Conservation (phyloP, 2,113 vertebrate species). For the Ammospiza caudacuta region DNA sequence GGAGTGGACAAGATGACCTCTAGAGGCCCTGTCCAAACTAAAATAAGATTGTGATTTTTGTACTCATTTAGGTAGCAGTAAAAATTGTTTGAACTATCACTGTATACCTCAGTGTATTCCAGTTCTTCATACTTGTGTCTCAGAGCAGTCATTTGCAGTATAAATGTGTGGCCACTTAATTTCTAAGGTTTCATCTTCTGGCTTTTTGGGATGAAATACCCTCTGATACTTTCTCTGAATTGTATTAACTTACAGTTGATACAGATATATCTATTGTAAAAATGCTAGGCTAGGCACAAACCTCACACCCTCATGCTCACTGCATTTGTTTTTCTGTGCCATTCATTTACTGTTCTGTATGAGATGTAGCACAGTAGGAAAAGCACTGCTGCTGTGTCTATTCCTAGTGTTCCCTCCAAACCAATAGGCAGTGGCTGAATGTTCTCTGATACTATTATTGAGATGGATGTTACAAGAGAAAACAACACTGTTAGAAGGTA, state of each 20-base stretch:
- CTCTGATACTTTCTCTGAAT: background rate
- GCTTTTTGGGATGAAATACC: background rate
- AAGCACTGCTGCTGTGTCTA: background rate
- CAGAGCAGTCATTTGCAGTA: background rate
- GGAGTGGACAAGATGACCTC: background rate
- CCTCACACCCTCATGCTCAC: background rate
- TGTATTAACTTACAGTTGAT: background rate
- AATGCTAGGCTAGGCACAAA: background rate
- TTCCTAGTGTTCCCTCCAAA: background rate
- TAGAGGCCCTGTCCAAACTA: background rate
- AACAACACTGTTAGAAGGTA: background rate
- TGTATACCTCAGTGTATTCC: background rate
- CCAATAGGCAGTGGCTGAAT: background rate
- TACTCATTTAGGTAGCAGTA: background rate
- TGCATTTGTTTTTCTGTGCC: background rate
- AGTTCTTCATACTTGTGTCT: background rate
- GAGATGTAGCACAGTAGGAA: background rate
- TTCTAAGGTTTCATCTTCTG: background rate
- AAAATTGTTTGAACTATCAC: background rate
- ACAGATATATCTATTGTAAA: background rate
- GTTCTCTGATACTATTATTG: background rate
- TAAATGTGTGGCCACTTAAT: background rate
- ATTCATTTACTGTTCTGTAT: background rate
- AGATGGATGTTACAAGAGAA: background rate
- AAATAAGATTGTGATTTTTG: background rate